A percentile compares a stretch with the other conserved stretches of the same genome.
Conservation (phyloP, 2,113 vertebrate genomes). For the Odobenus rosmarus region DNA sequence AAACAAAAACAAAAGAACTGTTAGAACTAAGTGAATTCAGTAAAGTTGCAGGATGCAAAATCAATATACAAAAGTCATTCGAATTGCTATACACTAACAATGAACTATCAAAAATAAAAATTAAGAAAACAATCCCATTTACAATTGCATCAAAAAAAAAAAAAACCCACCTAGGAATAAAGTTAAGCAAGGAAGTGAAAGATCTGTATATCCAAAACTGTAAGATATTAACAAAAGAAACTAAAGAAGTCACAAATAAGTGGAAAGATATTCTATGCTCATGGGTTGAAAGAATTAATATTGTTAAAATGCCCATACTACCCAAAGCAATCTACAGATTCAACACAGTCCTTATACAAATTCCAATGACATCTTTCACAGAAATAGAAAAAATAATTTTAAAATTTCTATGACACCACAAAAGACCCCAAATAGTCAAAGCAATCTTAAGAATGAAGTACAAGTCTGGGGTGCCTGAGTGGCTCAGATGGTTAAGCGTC, state of each 20-base stretch:
- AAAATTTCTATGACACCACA: not conserved
- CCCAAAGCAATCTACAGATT: not conserved
- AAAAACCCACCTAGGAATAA: not conserved
- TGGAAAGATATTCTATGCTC: too few species aligned
- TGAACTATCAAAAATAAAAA: too few species aligned
- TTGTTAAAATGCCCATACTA: too few species aligned
- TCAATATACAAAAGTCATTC: too few species aligned
- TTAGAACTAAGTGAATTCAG: not conserved
- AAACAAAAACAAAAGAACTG: too few species aligned
- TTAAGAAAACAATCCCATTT: not conserved
- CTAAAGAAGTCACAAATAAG: not conserved
- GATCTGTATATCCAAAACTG: not conserved
- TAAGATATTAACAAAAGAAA: not conserved
- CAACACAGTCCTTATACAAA: not conserved
- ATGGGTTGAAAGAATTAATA: too few species aligned
- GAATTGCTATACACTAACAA: too few species aligned
- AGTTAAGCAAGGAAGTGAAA: not conserved
- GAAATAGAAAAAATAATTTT: not conserved
- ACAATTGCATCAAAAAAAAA: not conserved
- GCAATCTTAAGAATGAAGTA: not conserved
- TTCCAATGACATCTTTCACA: not conserved
- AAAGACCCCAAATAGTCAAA: not conserved
- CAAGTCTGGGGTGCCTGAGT: not conserved
- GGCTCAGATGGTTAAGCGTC: too few species aligned
- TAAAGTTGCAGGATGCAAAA: not conserved